Conservation (phyloP, 2,113 vertebrate genomes). For the Anguilla rostrata region DNA sequence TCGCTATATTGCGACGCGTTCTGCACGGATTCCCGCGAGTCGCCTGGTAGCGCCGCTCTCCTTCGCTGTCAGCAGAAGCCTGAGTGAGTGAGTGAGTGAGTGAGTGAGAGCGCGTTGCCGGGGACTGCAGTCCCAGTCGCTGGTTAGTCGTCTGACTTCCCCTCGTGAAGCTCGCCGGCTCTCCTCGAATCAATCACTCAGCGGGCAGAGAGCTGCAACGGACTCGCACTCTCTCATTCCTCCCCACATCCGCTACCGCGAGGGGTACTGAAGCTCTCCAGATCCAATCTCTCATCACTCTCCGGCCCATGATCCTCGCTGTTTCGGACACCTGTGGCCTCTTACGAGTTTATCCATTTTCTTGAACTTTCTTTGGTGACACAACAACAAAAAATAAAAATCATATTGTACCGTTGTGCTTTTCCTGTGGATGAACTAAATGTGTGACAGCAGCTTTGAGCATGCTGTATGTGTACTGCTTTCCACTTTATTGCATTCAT, state of each 20-base stretch:
- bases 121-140: slow-evolving; percentile 9
- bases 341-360: not conserved
- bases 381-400: not conserved
- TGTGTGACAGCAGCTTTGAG: not conserved
- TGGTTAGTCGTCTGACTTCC: slow-evolving; percentile 5
- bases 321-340: not conserved
- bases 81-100: not conserved
- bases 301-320: not conserved
- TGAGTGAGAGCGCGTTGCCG: not conserved
- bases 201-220: slow-evolving; percentile 43
- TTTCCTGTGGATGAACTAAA: not conserved
- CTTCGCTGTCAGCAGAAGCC: not conserved
- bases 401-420: not conserved
- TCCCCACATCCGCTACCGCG: slow-evolving; percentile 45
- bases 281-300: not conserved
- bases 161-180: slow-evolving; percentile 50
- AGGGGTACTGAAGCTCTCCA: not conserved
- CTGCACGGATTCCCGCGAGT: not conserved
- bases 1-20: not conserved
- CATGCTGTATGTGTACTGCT: not conserved
- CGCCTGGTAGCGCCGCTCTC: not conserved
- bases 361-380: not conserved
- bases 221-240: slow-evolving; percentile 15
- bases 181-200: slow-evolving; percentile 62
- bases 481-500: not conserved